Evolutionary conservation across 2,888 invertebrate genomes (phyloP), one percentile per base, ranked within the genome.

Genomic region (Pegoplata infirma): DNA sequence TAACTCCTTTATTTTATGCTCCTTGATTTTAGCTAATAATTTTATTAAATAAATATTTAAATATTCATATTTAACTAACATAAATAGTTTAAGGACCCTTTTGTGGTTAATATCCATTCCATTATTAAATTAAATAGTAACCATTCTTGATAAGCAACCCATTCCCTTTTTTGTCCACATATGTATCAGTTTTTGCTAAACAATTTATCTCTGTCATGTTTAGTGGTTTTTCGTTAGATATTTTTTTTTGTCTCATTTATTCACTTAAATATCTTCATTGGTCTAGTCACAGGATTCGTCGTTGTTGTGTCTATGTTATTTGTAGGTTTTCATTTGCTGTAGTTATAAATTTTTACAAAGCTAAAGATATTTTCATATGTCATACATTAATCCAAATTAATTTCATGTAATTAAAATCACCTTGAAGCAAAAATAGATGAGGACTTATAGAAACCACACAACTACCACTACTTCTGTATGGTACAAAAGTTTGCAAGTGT

Each of bases 301-400:
- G 23, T 59, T 59, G n/a, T 17, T 8, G 2, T 14, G n/a, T 36
- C 12, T 28, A 3, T 56, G 10, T 40, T 16, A 10, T 12, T 2
- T 17, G 16, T 36, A 5, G 28, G 17, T 12, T 6, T 59, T 5
- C 7, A 2, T 14, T n/a, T 46, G 14, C n/a, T 53, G 32, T 16
- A 16, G 47, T 56, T 56, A 69, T 78, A 66, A n/a, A 78, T 78
- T 78, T 78, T 74, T 78, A 59, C 49, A 64, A 53, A 23, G 47
- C 61, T 66, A 69, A 71, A 75, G 79, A 75, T 63, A 75, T 79
- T 79, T 79, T 67, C 79, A 67, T 75, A 85, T 86, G 87, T 86
- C 87, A 86, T 85, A 85, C 85, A 86, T 86, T 88, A 86, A 88
- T 86, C 86, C 85, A 85, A 88, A 88, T 88, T 86, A 88, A 88